These are phyloP conservation scores for Macquaria ambigua DNA, from an alignment of 2,113 vertebrate species.

Conservation along the genomic window DNA sequence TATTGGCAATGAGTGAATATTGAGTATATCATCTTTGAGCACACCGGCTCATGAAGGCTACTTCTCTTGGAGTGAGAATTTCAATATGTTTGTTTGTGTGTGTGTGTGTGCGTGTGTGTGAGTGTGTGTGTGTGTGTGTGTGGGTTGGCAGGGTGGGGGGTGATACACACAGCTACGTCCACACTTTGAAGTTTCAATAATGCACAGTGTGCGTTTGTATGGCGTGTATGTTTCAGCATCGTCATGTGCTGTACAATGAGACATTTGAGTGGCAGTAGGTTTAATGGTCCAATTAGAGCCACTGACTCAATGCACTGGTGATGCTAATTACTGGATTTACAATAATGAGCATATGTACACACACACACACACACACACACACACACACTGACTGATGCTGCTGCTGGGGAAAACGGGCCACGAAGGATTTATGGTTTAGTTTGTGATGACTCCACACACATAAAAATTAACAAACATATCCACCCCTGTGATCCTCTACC, in stretches of 20 bases:
- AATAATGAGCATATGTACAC: slow-evolving; percentile 61
- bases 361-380: background rate
- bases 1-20: slow-evolving; percentile 42
- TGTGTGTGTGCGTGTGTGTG: background rate
- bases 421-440: slow-evolving; percentile 36
- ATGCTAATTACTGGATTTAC: slow-evolving; percentile 75
- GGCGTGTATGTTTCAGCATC: background rate
- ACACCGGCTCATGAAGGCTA: slow-evolving; percentile 16
- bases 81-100: slow-evolving; percentile 18
- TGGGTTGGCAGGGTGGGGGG: no score
- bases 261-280: slow-evolving; percentile 64
- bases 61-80: slow-evolving; percentile 29
- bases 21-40: slow-evolving; percentile 42
- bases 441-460: background rate
- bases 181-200: background rate
- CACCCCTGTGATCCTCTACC: slow-evolving; percentile 39
- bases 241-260: slow-evolving; percentile 22
- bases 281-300: slow-evolving; percentile 70
- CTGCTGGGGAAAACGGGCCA: background rate
- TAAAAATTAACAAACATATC: slow-evolving; percentile 55
- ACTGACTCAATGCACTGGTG: slow-evolving; percentile 46
- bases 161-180: background rate
- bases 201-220: background rate
- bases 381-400: slow-evolving; percentile 5
- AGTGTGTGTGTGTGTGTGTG: slow-evolving; percentile 10